Evolutionary conservation across 2,797 vertebrate species (phyloP).

Genomic region (Xenopus petersii): DNA sequence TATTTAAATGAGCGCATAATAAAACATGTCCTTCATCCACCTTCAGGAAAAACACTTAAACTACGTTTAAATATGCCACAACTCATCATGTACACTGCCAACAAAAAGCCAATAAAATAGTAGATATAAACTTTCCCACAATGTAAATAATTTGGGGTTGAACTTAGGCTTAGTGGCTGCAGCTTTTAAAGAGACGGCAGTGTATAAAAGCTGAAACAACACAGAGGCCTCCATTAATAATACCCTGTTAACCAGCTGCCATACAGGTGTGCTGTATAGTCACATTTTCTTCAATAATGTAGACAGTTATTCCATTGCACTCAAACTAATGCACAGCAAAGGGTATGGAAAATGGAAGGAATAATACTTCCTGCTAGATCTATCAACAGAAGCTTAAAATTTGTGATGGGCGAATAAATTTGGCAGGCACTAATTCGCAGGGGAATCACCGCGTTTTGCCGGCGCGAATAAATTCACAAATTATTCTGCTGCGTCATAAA

Average conservation of each 20-base stretch:
- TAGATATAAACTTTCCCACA: slow-evolving; percentile 41
- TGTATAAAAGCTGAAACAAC: slow-evolving; percentile 46
- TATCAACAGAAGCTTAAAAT: too few relatives aligned
- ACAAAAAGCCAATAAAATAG: slow-evolving; percentile 46
- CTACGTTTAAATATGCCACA: slow-evolving; percentile 34
- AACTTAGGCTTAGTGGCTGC: slow-evolving; percentile 18
- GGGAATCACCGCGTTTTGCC: too few relatives aligned
- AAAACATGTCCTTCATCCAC: slow-evolving; percentile 28
- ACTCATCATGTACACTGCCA: slow-evolving; percentile 37
- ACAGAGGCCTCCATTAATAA: slow-evolving; percentile 11
- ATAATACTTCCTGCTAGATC: too few relatives aligned
- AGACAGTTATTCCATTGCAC: not conserved
- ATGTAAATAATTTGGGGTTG: slow-evolving; percentile 42
- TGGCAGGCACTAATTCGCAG: too few relatives aligned
- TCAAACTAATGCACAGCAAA: too few relatives aligned
- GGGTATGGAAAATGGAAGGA: too few relatives aligned
- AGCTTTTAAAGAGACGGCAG: slow-evolving; percentile 26
- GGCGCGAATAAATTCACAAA: too few relatives aligned
- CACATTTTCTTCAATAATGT: not conserved
- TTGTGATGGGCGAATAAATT: too few relatives aligned
- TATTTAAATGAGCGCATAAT: slow-evolving; percentile 31
- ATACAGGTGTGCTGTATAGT: slow-evolving; percentile 21
- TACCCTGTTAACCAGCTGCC: slow-evolving; percentile 6
- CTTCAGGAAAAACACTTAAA: slow-evolving; percentile 35
- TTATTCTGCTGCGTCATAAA: too few relatives aligned